Percentiles rank a stretch among this genome's conserved stretches.
Evolutionary conservation across 2,888 invertebrate genomes (phyloP).

Genomic region (Listrodromus nycthemerus): DNA sequence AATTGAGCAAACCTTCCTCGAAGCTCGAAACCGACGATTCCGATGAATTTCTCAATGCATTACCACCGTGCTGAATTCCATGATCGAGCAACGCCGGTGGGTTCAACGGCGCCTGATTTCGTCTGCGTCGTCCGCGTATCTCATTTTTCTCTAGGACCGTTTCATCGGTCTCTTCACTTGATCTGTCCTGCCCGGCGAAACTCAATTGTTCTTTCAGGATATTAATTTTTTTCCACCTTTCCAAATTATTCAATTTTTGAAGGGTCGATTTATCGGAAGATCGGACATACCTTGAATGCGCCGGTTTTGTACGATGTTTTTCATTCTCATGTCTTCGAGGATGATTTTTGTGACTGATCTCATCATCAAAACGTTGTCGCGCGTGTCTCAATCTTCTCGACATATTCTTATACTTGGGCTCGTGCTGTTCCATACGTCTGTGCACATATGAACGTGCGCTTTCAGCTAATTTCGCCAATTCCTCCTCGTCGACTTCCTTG

Average conservation of each 20-base stretch:
- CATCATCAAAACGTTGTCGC: constrained; percentile 68
- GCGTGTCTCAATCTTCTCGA: constrained; percentile 72
- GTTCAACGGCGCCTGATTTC: constrained; percentile 73
- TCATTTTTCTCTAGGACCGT: constrained; percentile 47
- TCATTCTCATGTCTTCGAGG: constrained; percentile 44
- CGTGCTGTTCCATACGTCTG: constrained; percentile 65
- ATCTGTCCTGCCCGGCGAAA: constrained; percentile 27
- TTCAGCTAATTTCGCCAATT: constrained; percentile 46
- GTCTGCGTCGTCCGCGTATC: constrained; percentile 65
- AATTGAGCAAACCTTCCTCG: constrained; percentile 90
- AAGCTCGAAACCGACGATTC: constrained; percentile 93
- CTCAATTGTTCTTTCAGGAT: constrained; percentile 44
- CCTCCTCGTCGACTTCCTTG: constrained; percentile 26
- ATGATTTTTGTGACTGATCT: constrained; percentile 15
- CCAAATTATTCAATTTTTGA: constrained; percentile 4
- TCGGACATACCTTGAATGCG: neutral
- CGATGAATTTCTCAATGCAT: constrained; percentile 87
- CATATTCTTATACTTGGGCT: constrained; percentile 52
- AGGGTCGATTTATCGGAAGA: neutral
- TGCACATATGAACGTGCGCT: constrained; percentile 68
- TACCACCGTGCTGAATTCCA: constrained; percentile 92
- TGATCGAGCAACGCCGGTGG: constrained; percentile 87
- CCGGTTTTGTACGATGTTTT: neutral
- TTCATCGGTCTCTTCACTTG: constrained; percentile 61
- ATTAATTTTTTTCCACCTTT: constrained; percentile 24